Evolutionary conservation across 2,797 vertebrate species (phyloP).

Genomic region (Malurus leucopterus): DNA sequence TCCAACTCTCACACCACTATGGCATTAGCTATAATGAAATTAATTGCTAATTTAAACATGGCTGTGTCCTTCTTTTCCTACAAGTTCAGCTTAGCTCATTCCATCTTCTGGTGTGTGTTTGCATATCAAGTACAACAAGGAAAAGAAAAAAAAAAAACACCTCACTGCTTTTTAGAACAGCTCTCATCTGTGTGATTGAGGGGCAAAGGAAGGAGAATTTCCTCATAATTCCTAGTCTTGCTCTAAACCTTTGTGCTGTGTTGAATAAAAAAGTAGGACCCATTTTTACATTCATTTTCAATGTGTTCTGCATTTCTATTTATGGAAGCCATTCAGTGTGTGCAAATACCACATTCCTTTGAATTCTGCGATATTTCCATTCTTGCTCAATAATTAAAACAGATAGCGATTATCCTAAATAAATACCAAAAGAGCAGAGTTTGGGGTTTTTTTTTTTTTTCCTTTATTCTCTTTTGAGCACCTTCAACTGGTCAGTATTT

Average conservation of each 20-base stretch:
- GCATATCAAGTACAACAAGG: neutral
- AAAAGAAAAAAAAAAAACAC: neutral
- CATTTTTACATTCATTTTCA: neutral
- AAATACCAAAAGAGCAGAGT: neutral
- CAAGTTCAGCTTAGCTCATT: neutral
- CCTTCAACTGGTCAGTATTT: neutral
- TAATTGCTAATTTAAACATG: neutral
- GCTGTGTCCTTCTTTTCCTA: neutral
- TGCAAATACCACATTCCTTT: slow-evolving; percentile 15
- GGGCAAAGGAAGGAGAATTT: slow-evolving; percentile 9
- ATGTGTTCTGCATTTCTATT: slow-evolving; percentile 18
- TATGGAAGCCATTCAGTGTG: slow-evolving; percentile 9
- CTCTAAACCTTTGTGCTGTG: neutral
- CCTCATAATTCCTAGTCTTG: neutral
- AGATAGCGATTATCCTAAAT: neutral
- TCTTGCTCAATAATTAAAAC: slow-evolving; percentile 24
- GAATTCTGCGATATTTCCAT: neutral
- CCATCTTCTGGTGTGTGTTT: neutral
- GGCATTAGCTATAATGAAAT: neutral
- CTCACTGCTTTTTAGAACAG: neutral
- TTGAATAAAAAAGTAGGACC: slow-evolving; percentile 2
- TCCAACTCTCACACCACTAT: neutral
- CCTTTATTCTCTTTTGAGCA: neutral
- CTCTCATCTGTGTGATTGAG: neutral
- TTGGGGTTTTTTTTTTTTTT: neutral